phyloP scores from a whole-genome alignment of 2,113 vertebrate genomes.

The Fulmarus glacialis region DNA sequence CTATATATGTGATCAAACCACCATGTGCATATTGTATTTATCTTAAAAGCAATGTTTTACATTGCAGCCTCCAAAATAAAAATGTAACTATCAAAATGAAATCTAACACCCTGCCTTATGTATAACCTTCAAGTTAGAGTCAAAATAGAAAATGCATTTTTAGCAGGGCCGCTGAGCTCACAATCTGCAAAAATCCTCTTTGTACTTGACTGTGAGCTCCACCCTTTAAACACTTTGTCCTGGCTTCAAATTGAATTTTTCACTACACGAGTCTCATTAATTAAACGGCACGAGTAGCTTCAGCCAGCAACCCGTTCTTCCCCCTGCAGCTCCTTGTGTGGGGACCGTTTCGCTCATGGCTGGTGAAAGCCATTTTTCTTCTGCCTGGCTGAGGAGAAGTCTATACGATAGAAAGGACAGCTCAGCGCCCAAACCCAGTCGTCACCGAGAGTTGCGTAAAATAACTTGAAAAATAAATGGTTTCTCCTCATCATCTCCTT shows the following conservation, averaged over 20 bases:
- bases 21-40: not conserved
- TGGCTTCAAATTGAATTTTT: conserved; percentile 29
- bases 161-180: not conserved
- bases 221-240: not conserved
- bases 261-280: not conserved
- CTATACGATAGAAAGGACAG: not conserved
- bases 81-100: not conserved
- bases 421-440: not conserved
- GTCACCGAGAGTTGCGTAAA: not conserved
- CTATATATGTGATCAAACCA: not conserved
- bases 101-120: not conserved
- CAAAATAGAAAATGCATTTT: not conserved
- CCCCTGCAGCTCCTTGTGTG: not conserved
- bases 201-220: not conserved
- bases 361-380: not conserved
- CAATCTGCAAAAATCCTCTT: not conserved
- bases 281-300: not conserved
- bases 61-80: not conserved
- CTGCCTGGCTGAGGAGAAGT: not conserved
- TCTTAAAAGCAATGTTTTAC: not conserved
- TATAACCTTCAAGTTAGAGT: not conserved
- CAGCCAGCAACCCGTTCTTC: not conserved
- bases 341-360: not conserved
- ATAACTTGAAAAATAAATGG: not conserved
- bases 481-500: not conserved